Percentiles rank a stretch among this genome's conserved stretches.
Conservation (phyloP, 2,888 invertebrate species). For the Aradus depressus region DNA sequence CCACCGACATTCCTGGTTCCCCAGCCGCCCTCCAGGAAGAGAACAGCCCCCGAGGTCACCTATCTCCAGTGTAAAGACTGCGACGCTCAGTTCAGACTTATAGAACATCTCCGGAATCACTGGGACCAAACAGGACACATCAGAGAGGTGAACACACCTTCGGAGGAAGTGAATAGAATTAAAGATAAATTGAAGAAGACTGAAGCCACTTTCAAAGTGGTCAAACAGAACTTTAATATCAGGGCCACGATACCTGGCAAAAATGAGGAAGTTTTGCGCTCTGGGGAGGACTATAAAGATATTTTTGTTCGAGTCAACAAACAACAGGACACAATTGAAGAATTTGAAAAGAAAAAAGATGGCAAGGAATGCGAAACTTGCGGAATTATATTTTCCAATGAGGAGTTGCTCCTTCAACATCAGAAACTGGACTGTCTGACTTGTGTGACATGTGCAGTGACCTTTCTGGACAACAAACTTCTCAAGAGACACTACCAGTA, state of each 20-base stretch:
- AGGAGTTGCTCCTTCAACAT: conserved; percentile 21
- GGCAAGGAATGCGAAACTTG: conserved; percentile 24
- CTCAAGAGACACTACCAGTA: conserved; percentile 24
- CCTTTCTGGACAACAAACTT: conserved; percentile 22
- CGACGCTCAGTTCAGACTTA: conserved; percentile 20
- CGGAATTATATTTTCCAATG: conserved; percentile 21
- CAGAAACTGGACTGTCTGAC: conserved; percentile 21
- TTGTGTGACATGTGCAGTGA: conserved; percentile 22
- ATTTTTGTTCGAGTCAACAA: conserved; percentile 16
- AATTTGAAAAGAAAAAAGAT: conserved; percentile 16
- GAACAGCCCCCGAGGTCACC: conserved; percentile 7
- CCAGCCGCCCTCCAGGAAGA: conserved; percentile 17
- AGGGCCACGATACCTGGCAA: conserved; percentile 22
- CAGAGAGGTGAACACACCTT: conserved; percentile 22
- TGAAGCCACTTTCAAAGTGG: conserved; percentile 27
- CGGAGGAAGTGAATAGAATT: conserved; percentile 24
- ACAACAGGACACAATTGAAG: conserved; percentile 17
- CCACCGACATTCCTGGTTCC: conserved; percentile 7
- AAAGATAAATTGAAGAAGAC: conserved; percentile 25
- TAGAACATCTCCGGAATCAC: conserved; percentile 22
- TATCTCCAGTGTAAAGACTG: conserved; percentile 24
- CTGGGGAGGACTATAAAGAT: conserved; percentile 23
- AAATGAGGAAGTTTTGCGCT: conserved; percentile 21
- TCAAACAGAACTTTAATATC: conserved; percentile 27
- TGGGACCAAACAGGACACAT: conserved; percentile 26